These are phyloP conservation scores for rat (Rattus norvegicus) DNA, from an alignment of 2,113 vertebrate species.

Conservation along the genomic window GRCr8 NC_086035.1:9798501-9799000, in stretches of 20 bases:
- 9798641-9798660: neutral
- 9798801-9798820: neutral
- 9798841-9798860: conserved; percentile 59
- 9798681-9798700: neutral
- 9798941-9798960: neutral
- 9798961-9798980: neutral
- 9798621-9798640: neutral
- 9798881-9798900: neutral
- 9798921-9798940: neutral
- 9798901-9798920: neutral
- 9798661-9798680: neutral
- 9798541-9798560: neutral
- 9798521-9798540: neutral
- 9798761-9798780: neutral
- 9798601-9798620: neutral
- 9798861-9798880: neutral
- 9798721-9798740: no score
- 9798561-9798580: neutral
- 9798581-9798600: neutral
- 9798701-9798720: neutral
- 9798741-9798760: neutral
- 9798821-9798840: neutral
- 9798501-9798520: neutral
- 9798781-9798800: neutral
- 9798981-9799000: neutral